These are phyloP conservation scores for Chirona hameri DNA, from an alignment of 2,888 invertebrate genomes.

Conservation along the genomic window DNA sequence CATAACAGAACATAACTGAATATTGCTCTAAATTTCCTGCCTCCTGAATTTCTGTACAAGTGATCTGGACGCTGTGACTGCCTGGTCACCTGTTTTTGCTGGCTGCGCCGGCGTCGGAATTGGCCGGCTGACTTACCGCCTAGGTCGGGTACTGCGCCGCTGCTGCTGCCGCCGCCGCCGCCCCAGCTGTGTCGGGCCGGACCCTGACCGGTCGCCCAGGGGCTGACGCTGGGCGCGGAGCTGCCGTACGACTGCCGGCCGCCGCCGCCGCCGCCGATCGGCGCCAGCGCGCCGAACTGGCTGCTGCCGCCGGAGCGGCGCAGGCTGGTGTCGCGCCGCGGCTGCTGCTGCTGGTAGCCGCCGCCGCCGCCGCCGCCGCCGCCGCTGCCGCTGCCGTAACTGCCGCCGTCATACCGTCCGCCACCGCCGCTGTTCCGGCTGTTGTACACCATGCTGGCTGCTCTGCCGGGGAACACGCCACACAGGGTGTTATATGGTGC, in stretches of 20 bases:
- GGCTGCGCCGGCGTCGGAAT: no score
- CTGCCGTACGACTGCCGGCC: not conserved
- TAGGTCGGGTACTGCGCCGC: not conserved
- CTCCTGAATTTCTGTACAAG: no score
- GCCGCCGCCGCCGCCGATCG: not conserved
- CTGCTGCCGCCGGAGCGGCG: conserved; percentile 2
- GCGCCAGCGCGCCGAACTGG: not conserved
- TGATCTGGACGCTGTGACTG: no score
- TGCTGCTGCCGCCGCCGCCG: not conserved
- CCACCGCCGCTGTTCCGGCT: not conserved
- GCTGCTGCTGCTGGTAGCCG: not conserved
- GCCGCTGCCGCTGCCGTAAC: not conserved
- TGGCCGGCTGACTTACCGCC: not conserved
- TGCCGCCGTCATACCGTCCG: not conserved
- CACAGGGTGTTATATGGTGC: no score
- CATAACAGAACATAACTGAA: no score
- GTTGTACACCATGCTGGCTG: not conserved
- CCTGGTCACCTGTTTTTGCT: no score
- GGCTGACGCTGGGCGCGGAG: not conserved
- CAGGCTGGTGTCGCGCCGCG: not conserved
- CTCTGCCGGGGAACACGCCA: no score
- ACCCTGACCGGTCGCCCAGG: not conserved
- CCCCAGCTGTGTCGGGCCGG: not conserved
- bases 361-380: not conserved
- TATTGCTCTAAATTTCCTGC: no score